Conservation (phyloP, 2,888 invertebrate genomes). For the Argyresthia albistria region DNA sequence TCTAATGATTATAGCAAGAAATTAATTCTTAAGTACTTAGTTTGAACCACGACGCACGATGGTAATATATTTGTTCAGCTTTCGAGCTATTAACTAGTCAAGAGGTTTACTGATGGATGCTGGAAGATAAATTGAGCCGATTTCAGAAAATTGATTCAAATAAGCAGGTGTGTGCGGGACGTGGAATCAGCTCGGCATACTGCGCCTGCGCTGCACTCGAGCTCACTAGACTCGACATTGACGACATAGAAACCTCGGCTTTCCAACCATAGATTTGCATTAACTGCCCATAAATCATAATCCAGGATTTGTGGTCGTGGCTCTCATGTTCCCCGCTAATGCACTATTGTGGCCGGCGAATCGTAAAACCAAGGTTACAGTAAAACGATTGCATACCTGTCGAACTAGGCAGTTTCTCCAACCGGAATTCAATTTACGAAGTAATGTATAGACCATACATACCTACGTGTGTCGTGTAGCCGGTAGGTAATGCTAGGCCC, state of each 20-base stretch:
- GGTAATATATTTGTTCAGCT: conserved; percentile 1
- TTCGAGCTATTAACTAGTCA: conserved; percentile 10
- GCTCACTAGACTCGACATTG: background rate
- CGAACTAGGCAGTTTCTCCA: too few relatives aligned
- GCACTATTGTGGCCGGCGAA: conserved; percentile 43
- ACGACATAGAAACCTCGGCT: conserved; percentile 25
- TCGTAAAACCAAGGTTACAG: conserved; percentile 36
- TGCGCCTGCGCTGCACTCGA: conserved; percentile 16
- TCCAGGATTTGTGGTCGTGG: conserved; percentile 12
- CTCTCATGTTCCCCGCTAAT: conserved; percentile 22
- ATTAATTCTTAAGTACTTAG: background rate
- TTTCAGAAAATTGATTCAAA: conserved; percentile 40
- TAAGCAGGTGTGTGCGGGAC: conserved; percentile 23
- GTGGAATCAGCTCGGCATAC: conserved; percentile 24
- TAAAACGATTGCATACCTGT: too few relatives aligned
- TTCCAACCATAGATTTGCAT: conserved; percentile 53
- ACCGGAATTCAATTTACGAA: too few relatives aligned
- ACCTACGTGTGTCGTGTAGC: too few relatives aligned
- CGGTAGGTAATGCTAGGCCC: too few relatives aligned
- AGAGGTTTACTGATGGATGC: conserved; percentile 24
- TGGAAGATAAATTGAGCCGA: conserved; percentile 26
- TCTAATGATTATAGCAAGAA: background rate
- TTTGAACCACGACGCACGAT: background rate
- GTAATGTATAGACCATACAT: too few relatives aligned
- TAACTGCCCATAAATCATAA: conserved; percentile 57